These are phyloP conservation scores for Otolemur crassicaudatus DNA, from an alignment of 2,797 vertebrate genomes.

Conservation along the genomic window DNA sequence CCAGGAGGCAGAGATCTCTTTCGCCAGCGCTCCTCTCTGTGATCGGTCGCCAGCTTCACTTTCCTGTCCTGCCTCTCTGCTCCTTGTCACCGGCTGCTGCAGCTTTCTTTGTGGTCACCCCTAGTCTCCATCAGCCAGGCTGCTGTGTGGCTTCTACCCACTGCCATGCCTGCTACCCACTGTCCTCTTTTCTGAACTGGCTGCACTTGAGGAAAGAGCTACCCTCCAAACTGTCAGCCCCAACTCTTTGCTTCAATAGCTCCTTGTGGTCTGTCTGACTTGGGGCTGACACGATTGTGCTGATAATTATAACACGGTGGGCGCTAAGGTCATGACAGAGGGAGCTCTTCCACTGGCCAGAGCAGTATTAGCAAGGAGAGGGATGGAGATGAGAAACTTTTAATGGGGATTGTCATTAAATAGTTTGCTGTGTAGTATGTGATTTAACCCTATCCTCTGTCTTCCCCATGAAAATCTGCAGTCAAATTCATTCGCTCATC, in stretches of 20 bases:
- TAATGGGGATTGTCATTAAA: not conserved
- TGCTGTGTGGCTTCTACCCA: not conserved
- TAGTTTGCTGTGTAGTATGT: not conserved
- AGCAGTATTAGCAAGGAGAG: not conserved
- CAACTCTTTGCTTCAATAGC: not conserved
- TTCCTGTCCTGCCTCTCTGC: not conserved
- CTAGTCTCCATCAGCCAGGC: not conserved
- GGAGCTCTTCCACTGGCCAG: not conserved
- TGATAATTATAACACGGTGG: not conserved
- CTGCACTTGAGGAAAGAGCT: not conserved
- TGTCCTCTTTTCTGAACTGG: not conserved
- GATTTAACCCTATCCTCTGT: not conserved
- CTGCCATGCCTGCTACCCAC: not conserved
- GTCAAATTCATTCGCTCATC: not conserved
- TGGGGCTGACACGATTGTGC: not conserved
- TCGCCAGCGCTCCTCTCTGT: not conserved
- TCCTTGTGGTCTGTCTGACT: not conserved
- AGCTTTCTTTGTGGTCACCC: not conserved
- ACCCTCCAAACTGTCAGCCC: not conserved
- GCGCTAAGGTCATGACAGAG: not conserved
- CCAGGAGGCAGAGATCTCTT: not conserved
- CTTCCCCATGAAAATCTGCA: not conserved
- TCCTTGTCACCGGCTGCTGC: not conserved
- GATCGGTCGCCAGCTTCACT: not conserved
- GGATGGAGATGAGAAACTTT: not conserved